Evolutionary conservation across 2,113 vertebrate genomes (phyloP), one percentile per base, ranked within the genome.

Genomic region (Brachyhypopomus gauderio): DNA sequence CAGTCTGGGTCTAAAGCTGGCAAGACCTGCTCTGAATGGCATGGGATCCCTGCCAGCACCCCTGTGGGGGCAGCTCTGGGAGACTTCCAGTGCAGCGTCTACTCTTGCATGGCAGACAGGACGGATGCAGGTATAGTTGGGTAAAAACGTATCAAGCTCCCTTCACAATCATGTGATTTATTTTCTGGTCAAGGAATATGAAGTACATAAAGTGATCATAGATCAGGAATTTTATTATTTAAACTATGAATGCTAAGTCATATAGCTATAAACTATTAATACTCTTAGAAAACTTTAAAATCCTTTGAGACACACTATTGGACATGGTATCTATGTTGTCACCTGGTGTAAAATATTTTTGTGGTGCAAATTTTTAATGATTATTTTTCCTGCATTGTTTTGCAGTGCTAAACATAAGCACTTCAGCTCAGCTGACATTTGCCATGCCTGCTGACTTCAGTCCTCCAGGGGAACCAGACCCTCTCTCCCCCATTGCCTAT

Each of bases 61-160:
- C 91, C 86, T 48, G 97, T 99, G 23, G 96, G 95, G n/a, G 93
- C 93, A 23, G 97, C 98, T 8, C 84, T 99, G 84, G 98, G 96
- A 69, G 97, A 99, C 84, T 94, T 97, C 75, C 98, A 99, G 85
- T 95, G 96, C 81, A 96, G 97, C 0, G 98, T 99, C 75, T 98
- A 96, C 88, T 97, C 96, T 86, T 96, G 96, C 85, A 93, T 96
- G 94, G 87, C 85, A 3, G 89, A 89, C 16, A 91, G 77, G 74
- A 95, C 95, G 17, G 95, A 98, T 30, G 97, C 96, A 94, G 96
- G 97, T 99, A 88, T 89, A 64, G 74, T 45, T 45, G 4, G 8
- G 27, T 75, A 20, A 17, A 3, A 27, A 20, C n/a, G n/a, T n/a
- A n/a, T n/a, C n/a, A 3, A 11, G 11, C 23, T 14, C 2, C n/a